A percentile compares a stretch with the other conserved stretches of the same genome.
Evolutionary conservation across 2,113 vertebrate species (phyloP).

Genomic region (Deroptyus accipitrinus): DNA sequence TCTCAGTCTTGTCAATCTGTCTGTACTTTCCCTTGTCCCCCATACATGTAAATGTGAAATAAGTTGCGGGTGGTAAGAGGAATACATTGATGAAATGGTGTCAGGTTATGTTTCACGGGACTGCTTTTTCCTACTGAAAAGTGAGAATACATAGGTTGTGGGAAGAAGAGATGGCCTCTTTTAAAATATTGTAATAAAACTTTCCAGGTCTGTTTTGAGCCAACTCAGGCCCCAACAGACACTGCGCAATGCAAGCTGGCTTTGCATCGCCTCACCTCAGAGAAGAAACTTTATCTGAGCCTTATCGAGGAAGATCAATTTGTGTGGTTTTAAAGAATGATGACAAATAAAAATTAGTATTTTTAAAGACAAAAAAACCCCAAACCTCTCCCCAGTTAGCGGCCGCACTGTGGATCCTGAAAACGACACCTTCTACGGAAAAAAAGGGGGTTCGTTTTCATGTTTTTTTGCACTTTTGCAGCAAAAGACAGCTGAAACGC

Average conservation of each 20-base stretch:
- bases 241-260: fast-evolving
- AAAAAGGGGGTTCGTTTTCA: fast-evolving
- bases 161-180: fast-evolving
- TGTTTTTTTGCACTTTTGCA: not conserved
- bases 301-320: not conserved
- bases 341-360: not conserved
- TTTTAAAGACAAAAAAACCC: not conserved
- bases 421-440: not conserved
- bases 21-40: not conserved
- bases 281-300: not conserved
- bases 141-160: fast-evolving
- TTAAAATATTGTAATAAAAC: not conserved
- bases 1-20: not conserved
- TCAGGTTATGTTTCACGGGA: not conserved
- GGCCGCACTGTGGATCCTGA: not conserved
- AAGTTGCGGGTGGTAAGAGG: not conserved
- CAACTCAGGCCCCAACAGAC: fast-evolving
- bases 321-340: not conserved
- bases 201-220: not conserved
- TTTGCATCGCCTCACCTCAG: not conserved
- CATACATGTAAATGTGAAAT: not conserved
- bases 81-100: not conserved
- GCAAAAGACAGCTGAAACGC: fast-evolving
- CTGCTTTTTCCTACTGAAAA: not conserved
- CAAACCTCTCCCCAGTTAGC: not conserved